Conservation (phyloP, 1,140 invertebrate species). For the Pygmarrhopalites habei region DNA sequence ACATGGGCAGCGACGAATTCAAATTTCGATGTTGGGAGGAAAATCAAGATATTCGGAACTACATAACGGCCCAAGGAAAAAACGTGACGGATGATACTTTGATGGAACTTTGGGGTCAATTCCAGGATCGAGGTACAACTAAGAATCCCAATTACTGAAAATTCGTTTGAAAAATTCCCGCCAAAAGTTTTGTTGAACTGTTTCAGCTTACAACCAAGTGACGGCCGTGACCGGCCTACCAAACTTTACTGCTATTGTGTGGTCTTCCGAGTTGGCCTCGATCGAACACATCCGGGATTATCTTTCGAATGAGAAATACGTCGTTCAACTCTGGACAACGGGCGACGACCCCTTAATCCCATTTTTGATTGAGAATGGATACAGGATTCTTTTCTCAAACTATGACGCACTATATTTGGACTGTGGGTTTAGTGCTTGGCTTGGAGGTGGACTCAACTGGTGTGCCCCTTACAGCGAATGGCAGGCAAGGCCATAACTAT, state of each 20-base stretch:
- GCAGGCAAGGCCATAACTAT: too few relatives aligned
- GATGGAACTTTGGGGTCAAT: slow-evolving; percentile 66
- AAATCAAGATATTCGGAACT: slow-evolving; percentile 56
- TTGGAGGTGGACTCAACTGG: slow-evolving; percentile 72
- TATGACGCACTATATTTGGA: slow-evolving; percentile 77
- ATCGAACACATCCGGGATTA: slow-evolving; percentile 57
- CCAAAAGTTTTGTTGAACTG: too few relatives aligned
- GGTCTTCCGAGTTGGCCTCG: slow-evolving; percentile 71
- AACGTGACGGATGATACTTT: slow-evolving; percentile 55
- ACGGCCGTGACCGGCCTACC: too few relatives aligned
- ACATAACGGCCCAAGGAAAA: slow-evolving; percentile 61
- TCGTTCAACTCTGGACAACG: slow-evolving; percentile 72
- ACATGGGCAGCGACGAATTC: slow-evolving; percentile 84
- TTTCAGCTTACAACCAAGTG: too few relatives aligned
- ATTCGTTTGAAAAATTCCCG: too few relatives aligned
- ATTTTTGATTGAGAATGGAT: slow-evolving; percentile 60
- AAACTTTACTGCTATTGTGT: slow-evolving; percentile 61
- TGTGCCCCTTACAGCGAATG: slow-evolving; percentile 80
- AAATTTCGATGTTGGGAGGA: slow-evolving; percentile 69
- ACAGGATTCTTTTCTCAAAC: slow-evolving; percentile 69
- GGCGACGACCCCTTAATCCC: slow-evolving; percentile 57
- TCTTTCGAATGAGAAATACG: slow-evolving; percentile 63
- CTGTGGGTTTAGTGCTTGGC: slow-evolving; percentile 72
- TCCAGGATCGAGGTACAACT: slow-evolving; percentile 59
- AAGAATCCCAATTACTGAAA: too few relatives aligned